phyloP scores from a whole-genome alignment of 2,888 invertebrate species.

The Xestia sexstrigata region DNA sequence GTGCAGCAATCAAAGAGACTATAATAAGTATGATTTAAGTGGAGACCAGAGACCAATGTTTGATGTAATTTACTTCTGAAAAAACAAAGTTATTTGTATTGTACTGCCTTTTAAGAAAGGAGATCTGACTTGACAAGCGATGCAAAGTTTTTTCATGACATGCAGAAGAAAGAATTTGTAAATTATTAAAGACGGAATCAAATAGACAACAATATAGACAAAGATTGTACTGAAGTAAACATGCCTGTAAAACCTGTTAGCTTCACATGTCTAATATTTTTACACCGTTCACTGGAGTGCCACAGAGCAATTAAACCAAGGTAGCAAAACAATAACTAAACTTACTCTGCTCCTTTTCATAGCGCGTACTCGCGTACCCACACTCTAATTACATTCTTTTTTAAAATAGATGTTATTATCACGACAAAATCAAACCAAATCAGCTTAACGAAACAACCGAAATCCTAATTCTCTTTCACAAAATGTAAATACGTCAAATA shows the following conservation, averaged over 20 bases:
- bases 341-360: not conserved
- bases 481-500: constrained; percentile 59
- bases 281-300: too few species aligned
- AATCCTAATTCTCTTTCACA: constrained; percentile 40
- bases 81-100: too few species aligned
- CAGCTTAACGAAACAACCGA: constrained; percentile 27
- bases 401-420: not conserved
- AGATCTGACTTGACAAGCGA: not conserved
- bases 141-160: not conserved
- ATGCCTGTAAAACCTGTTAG: too few species aligned
- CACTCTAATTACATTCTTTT: too few species aligned
- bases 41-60: too few species aligned
- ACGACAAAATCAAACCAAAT: constrained; percentile 28
- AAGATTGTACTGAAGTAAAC: not conserved
- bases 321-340: not conserved
- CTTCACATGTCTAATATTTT: too few species aligned
- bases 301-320: not conserved
- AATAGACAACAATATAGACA: not conserved
- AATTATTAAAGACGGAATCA: not conserved
- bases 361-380: too few species aligned
- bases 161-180: not conserved
- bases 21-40: too few species aligned
- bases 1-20: too few species aligned
- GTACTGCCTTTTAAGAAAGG: not conserved
- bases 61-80: too few species aligned